These are phyloP conservation scores for Rhinolophus sinicus DNA, from an alignment of 2,113 vertebrate species.

Conservation along the genomic window DNA sequence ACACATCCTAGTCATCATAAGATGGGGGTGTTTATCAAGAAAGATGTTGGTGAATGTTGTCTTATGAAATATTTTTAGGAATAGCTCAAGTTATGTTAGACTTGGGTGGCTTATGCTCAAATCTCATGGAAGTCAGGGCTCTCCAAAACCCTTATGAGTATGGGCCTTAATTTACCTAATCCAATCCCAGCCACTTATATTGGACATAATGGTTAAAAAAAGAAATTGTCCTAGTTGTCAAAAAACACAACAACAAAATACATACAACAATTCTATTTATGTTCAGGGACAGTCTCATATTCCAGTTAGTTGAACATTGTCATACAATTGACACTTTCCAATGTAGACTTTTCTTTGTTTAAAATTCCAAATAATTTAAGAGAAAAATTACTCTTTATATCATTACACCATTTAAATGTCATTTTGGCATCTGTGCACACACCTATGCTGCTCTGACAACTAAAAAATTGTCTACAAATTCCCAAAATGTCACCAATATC, in stretches of 20 bases:
- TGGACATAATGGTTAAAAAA: background rate
- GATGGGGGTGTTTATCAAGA: background rate
- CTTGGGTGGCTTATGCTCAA: background rate
- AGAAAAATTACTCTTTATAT: background rate
- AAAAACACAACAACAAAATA: background rate
- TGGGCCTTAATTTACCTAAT: background rate
- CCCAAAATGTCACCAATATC: background rate
- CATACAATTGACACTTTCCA: background rate
- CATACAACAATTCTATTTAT: background rate
- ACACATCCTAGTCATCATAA: background rate
- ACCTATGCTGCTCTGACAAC: background rate
- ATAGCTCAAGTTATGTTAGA: background rate
- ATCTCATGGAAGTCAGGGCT: background rate
- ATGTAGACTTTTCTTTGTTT: background rate
- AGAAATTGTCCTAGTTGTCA: background rate
- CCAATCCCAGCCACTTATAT: background rate
- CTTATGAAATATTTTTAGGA: background rate
- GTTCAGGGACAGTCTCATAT: background rate
- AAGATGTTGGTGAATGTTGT: background rate
- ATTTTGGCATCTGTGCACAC: background rate
- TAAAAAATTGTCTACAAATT: background rate
- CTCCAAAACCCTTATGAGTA: background rate
- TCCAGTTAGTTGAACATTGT: background rate
- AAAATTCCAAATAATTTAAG: constrained; percentile 1
- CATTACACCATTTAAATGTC: background rate